Evolutionary conservation across 2,888 invertebrate species (phyloP), one percentile per base, ranked within the genome.

Genomic region (Drosophila mayaguana): DNA sequence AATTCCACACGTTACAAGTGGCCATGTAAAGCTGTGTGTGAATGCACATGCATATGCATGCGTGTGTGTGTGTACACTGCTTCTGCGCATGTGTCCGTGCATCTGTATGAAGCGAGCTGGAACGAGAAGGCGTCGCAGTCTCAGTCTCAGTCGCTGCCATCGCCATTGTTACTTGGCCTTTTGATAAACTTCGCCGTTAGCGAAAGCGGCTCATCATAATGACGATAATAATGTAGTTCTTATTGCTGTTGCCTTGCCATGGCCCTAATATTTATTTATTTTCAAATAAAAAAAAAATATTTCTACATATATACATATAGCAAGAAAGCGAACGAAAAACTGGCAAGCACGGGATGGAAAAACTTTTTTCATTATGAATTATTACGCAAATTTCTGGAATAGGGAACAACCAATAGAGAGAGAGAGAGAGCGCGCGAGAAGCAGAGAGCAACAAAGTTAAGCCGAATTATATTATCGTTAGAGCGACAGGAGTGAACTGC

Each of bases 171-270:
- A 74, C 67, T 73, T 81, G 74, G 75, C 77, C 80, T 80, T 89
- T 91, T 90, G 91, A 91, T 91, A 91, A 91, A 91, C 91, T 91
- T 91, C 88, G 76, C 77, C 80, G 76, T 66, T 75, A 70, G 72
- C 54, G 51, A 46, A 42, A 28, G 53, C 59, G 38, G 54, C 64
- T 65, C 68, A 61, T 63, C 55, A 73, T 66, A 64, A 66, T 74
- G 59, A 77, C 57, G 63, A 67, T 80, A 54, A 72, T 74, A 64
- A 69, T 69, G 65, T 61, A 71, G 61, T 56, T 72, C 32, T 63
- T 72, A 57, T 46, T 56, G 67, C 53, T 40, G 20, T 48, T 53
- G 12, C 53, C 69, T 68, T 75, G 64, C 72, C 63, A 77, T 74
- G 78, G 63, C 73, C 80, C 78, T 88, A 75, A 78, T 75, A 80